A percentile compares a stretch with the other conserved stretches of the same genome.
Evolutionary conservation across 2,888 invertebrate species (phyloP).

Genomic region (Panzeria rudis): DNA sequence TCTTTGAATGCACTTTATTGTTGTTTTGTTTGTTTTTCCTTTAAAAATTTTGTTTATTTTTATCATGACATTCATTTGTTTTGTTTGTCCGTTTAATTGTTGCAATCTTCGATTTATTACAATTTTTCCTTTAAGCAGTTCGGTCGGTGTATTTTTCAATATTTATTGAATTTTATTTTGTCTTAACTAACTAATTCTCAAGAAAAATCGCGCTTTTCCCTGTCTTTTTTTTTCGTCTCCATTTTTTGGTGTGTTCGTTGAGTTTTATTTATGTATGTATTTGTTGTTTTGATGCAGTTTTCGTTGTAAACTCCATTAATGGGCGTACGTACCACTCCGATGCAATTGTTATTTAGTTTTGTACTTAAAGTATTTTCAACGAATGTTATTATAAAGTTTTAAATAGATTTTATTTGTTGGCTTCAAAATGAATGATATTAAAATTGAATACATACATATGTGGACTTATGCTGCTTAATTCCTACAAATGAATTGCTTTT

Average conservation of each 20-base stretch:
- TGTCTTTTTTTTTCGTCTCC: background rate
- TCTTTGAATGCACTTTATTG: constrained; percentile 41
- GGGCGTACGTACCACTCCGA: constrained; percentile 23
- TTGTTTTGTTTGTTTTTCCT: constrained; percentile 57
- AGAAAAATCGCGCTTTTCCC: constrained; percentile 22
- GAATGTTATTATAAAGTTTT: background rate
- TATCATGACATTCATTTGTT: constrained; percentile 68
- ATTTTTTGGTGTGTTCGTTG: background rate
- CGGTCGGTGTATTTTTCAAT: background rate
- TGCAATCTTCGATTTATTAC: constrained; percentile 13
- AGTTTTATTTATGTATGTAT: constrained; percentile 6
- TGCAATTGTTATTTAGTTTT: constrained; percentile 8
- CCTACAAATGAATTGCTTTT: background rate
- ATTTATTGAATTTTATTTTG: constrained; percentile 35
- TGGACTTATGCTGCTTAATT: background rate
- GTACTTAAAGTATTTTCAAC: background rate
- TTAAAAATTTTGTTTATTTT: constrained; percentile 61
- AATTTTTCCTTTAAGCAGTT: constrained; percentile 15
- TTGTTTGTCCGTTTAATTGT: constrained; percentile 53
- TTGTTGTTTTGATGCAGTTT: constrained; percentile 52
- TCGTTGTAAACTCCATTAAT: constrained; percentile 38
- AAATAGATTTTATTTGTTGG: background rate
- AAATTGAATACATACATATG: too few species aligned
- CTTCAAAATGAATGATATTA: background rate
- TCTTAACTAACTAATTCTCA: background rate